Evolutionary conservation across 2,113 vertebrate genomes (phyloP).

Genomic region (Sitta europaea): DNA sequence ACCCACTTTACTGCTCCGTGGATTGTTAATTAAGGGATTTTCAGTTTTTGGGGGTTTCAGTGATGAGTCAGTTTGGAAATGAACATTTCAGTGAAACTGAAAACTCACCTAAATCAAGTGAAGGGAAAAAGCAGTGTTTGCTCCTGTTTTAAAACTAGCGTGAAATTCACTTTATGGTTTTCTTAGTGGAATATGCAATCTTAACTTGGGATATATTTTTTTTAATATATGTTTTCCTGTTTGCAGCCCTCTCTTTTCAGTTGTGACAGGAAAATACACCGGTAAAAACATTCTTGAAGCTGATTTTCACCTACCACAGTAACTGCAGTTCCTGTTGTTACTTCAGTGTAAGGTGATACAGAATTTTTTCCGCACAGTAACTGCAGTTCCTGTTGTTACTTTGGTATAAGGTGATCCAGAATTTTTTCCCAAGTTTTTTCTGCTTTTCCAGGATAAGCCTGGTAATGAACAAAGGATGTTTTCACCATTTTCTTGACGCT

Average conservation of each 20-base stretch:
- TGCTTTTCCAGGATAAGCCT: not conserved
- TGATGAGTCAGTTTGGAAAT: not conserved
- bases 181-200: not conserved
- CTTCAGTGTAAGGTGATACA: not conserved
- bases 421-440: not conserved
- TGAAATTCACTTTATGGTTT: not conserved
- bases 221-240: not conserved
- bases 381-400: not conserved
- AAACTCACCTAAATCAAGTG: accelerated
- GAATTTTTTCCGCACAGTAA: not conserved
- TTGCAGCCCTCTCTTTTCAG: not conserved
- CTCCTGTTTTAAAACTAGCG: not conserved
- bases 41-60: not conserved
- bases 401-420: not conserved
- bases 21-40: not conserved
- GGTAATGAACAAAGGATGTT: not conserved
- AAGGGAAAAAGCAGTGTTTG: not conserved
- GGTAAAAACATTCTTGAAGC: not conserved
- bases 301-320: not conserved
- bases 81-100: accelerated
- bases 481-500: not conserved
- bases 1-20: not conserved
- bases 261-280: not conserved
- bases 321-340: not conserved
- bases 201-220: not conserved